These are phyloP conservation scores for Dendrocincla fuliginosa DNA, from an alignment of 2,797 vertebrate species.

Conservation along the genomic window DNA sequence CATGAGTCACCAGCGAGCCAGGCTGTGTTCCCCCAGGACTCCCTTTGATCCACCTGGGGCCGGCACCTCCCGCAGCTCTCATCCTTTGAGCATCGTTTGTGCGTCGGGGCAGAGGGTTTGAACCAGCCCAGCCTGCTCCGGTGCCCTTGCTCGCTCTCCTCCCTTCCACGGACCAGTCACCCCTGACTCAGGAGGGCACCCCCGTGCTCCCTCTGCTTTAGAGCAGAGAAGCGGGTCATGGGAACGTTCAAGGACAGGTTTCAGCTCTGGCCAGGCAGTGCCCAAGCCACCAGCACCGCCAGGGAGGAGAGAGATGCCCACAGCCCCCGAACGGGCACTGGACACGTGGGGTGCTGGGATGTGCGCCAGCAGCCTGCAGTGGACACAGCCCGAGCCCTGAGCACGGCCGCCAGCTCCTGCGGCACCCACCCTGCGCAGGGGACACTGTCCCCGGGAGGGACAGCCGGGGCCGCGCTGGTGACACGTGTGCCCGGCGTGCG, in stretches of 20 bases:
- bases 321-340: accelerated
- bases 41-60: constrained; percentile 58
- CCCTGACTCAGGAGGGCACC: not conserved
- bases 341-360: accelerated
- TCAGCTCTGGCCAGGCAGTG: accelerated
- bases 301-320: not conserved
- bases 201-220: not conserved
- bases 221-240: not conserved
- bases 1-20: not conserved
- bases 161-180: not conserved
- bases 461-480: not conserved
- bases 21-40: constrained; percentile 15
- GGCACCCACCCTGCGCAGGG: accelerated
- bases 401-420: not conserved
- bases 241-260: not conserved
- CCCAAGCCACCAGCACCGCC: not conserved
- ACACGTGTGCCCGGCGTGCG: not conserved
- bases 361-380: not conserved
- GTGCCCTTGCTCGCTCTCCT: not conserved
- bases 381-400: not conserved
- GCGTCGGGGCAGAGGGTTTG: not conserved
- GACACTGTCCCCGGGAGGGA: not conserved
- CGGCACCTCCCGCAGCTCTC: not conserved
- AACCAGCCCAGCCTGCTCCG: not conserved
- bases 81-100: not conserved